These are phyloP conservation scores for Panthera uncia DNA, from an alignment of 2,113 vertebrate genomes.

Conservation along the genomic window DNA sequence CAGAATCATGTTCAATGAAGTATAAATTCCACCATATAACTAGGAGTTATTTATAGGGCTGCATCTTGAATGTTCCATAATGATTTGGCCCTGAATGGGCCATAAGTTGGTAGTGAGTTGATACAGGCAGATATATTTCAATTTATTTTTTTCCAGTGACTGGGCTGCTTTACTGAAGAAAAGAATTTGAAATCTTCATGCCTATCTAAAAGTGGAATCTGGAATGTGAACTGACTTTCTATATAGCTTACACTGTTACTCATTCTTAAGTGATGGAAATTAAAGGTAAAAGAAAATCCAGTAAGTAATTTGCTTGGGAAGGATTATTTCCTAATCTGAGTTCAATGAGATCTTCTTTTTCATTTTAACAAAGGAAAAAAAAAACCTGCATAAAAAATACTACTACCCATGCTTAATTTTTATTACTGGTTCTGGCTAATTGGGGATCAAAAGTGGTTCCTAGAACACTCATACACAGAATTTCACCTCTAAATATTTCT, in stretches of 20 bases:
- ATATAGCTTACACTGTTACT: background rate
- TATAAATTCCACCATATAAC: background rate
- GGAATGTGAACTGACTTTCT: background rate
- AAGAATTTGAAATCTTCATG: constrained; percentile 6
- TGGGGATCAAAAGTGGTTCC: background rate
- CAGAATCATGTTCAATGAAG: background rate
- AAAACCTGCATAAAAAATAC: background rate
- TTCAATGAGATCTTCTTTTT: background rate
- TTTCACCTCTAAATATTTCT: constrained; percentile 19
- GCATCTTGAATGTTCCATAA: background rate
- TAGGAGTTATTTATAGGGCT: background rate
- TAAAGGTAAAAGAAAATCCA: constrained; percentile 34
- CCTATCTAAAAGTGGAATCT: background rate
- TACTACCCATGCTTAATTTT: background rate
- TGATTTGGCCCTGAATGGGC: background rate
- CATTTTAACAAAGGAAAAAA: background rate
- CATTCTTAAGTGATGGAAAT: background rate
- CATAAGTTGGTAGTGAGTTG: background rate
- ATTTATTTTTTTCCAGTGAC: background rate
- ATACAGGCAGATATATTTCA: background rate
- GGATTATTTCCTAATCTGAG: constrained; percentile 40
- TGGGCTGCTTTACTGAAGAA: background rate
- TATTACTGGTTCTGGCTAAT: background rate
- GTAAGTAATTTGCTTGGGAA: constrained; percentile 5
- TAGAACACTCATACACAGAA: background rate